phyloP scores from a whole-genome alignment of 1,140 invertebrate genomes.

The Agrilus planipennis region DNA sequence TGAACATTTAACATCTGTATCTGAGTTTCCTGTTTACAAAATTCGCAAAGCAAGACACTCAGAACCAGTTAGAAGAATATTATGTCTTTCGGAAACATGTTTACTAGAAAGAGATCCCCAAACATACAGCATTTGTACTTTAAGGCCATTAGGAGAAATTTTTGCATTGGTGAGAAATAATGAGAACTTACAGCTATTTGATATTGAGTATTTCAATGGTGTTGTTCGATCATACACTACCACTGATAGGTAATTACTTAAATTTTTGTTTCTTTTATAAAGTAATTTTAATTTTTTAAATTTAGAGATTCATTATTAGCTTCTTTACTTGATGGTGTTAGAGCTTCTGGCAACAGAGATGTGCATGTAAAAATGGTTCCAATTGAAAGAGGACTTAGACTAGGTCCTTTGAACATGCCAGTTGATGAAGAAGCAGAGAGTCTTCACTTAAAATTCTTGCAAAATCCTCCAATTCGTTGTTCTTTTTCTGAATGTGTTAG shows the following conservation, averaged over 20 bases:
- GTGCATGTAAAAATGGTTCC: conserved; percentile 87
- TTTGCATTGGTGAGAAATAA: conserved; percentile 84
- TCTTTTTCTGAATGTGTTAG: conserved; percentile 59
- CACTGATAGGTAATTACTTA: conserved; percentile 50
- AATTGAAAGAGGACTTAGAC: conserved; percentile 71
- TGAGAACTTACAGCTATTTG: conserved; percentile 87
- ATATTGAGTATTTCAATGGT: conserved; percentile 89
- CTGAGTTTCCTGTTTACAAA: conserved; percentile 89
- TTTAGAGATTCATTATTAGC: conserved; percentile 85
- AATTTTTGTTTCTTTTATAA: neutral
- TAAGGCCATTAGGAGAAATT: conserved; percentile 79
- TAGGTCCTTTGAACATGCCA: conserved; percentile 75
- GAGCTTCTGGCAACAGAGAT: conserved; percentile 92
- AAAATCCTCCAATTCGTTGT: conserved; percentile 47
- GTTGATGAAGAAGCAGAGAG: conserved; percentile 95
- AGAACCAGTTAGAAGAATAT: conserved; percentile 68
- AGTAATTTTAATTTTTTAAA: conserved; percentile 7
- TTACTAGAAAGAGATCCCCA: conserved; percentile 92
- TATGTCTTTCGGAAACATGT: conserved; percentile 94
- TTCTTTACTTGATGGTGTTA: conserved; percentile 88
- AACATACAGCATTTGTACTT: conserved; percentile 83
- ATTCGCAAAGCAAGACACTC: conserved; percentile 59
- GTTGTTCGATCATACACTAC: conserved; percentile 78
- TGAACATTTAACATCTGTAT: conserved; percentile 60
- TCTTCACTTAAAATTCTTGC: conserved; percentile 68